Evolutionary conservation across 2,113 vertebrate genomes (phyloP), one percentile per base, ranked within the genome.

Genomic region (Corydoras sp.): DNA sequence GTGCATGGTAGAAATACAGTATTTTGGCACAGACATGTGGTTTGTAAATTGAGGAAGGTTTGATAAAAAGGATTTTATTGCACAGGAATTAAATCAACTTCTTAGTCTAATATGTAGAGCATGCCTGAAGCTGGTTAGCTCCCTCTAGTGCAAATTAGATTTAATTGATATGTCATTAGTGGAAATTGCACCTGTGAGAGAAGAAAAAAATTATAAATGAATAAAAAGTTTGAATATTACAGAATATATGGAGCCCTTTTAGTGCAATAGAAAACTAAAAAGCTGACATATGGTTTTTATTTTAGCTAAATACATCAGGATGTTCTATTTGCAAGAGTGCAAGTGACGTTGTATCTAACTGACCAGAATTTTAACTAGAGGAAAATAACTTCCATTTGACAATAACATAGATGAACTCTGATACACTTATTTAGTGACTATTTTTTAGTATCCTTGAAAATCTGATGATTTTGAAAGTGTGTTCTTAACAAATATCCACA

Each of bases 101-200:
- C 10, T 24, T 24, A 24, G 18, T 24, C 18, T 24, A 24, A 24
- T 24, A 24, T 24, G 18, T 24, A 24, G 18, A 64, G n/a, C n/a
- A 59, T 18, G 53, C 35, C 50, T 1, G 29, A 31, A 76, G 61
- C 71, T 51, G 4, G 59, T 7, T 62, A 63, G 69, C 66, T 58
- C 73, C 75, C 62, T 73, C 76, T 76, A 64, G 69, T 73, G 75
- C 13, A 18, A 7, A 62, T 69, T 62, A 43, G 56, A 6, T 43
- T 24, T 29, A 24, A 71, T 71, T 55, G 50, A 55, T 55, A 49
- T 14, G 31, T 70, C 10, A 62, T 54, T 64, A 32, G 6, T 3
- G 35, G 35, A 43, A 43, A 43, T 43, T 43, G 35, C 35, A 43
- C 35, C 35, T 43, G 35, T 43, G n/a, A 3, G 24, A 10, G 4